phyloP scores from a whole-genome alignment of 1,140 invertebrate genomes.

The Trichogramma pretiosum region DNA sequence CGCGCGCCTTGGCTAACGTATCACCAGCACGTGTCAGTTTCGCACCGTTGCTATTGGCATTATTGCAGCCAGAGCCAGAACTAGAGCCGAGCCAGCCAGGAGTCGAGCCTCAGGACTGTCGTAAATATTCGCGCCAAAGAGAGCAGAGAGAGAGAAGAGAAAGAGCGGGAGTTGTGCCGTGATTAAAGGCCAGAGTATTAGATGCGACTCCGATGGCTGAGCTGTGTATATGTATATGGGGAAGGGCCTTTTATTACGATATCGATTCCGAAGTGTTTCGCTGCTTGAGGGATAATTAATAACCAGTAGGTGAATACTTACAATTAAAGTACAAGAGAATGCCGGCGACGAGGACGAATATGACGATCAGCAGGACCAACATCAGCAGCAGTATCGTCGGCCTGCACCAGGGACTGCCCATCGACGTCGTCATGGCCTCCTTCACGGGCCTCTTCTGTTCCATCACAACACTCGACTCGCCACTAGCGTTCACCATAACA shows the following conservation, averaged over 20 bases:
- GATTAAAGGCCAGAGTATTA: too few relatives aligned
- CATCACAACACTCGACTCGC: slow-evolving; percentile 42
- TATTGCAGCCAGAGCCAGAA: slow-evolving; percentile 6
- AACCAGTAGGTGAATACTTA: too few relatives aligned
- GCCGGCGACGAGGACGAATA: slow-evolving; percentile 50
- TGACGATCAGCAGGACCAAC: slow-evolving; percentile 46
- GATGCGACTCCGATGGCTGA: too few relatives aligned
- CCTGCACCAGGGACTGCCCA: slow-evolving; percentile 43
- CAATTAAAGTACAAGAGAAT: slow-evolving; percentile 53
- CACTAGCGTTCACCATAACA: slow-evolving; percentile 46
- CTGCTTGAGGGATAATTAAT: too few relatives aligned
- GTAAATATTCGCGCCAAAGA: slow-evolving; percentile 12
- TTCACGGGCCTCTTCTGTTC: slow-evolving; percentile 36
- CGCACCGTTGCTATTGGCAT: slow-evolving; percentile 19
- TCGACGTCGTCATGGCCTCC: slow-evolving; percentile 28
- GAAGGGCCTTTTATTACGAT: background rate
- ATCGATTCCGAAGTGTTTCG: background rate
- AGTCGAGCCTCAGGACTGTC: background rate
- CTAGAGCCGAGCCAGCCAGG: too few relatives aligned
- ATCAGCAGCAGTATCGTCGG: slow-evolving; percentile 48
- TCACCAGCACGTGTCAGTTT: slow-evolving; percentile 39
- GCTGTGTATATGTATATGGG: too few relatives aligned
- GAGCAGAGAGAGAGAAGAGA: too few relatives aligned
- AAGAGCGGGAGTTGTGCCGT: too few relatives aligned
- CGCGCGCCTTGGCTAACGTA: slow-evolving; percentile 34